Evolutionary conservation across 2,113 vertebrate genomes (phyloP).

Genomic region (Dromiciops gliroides): DNA sequence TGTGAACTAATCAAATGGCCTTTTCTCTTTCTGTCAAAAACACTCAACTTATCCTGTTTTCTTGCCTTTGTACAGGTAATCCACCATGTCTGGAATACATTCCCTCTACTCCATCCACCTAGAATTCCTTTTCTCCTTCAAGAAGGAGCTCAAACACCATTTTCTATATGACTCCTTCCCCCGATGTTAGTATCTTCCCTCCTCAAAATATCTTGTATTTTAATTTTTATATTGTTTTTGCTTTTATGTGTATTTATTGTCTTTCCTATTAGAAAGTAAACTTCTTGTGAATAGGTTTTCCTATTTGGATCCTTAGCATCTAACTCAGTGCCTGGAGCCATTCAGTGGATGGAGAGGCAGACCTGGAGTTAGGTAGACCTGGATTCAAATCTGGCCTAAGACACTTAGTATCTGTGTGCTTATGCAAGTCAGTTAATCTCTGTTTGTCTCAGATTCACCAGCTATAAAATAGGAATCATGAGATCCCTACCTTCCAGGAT

Average conservation of each 20-base stretch:
- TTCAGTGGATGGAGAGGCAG: not conserved
- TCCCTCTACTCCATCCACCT: not conserved
- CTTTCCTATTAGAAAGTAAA: not conserved
- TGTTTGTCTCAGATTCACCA: too few relatives aligned
- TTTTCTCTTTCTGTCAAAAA: not conserved
- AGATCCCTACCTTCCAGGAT: too few relatives aligned
- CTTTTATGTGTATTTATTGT: not conserved
- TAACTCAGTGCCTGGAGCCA: too few relatives aligned
- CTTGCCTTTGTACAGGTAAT: not conserved
- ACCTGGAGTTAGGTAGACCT: not conserved
- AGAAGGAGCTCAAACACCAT: not conserved
- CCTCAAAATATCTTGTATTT: not conserved
- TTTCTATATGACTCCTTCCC: not conserved
- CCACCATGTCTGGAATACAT: not conserved
- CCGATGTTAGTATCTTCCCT: not conserved
- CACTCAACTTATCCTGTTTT: not conserved
- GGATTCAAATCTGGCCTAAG: too few relatives aligned
- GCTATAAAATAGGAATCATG: too few relatives aligned
- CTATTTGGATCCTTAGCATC: too few relatives aligned
- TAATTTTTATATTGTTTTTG: not conserved
- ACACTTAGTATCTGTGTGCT: too few relatives aligned
- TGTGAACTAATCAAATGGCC: not conserved
- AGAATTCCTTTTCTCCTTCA: not conserved
- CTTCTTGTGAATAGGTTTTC: too few relatives aligned
- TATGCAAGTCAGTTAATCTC: too few relatives aligned